Conservation (phyloP, 2,113 vertebrate genomes). For the Mystacornis crossleyi region DNA sequence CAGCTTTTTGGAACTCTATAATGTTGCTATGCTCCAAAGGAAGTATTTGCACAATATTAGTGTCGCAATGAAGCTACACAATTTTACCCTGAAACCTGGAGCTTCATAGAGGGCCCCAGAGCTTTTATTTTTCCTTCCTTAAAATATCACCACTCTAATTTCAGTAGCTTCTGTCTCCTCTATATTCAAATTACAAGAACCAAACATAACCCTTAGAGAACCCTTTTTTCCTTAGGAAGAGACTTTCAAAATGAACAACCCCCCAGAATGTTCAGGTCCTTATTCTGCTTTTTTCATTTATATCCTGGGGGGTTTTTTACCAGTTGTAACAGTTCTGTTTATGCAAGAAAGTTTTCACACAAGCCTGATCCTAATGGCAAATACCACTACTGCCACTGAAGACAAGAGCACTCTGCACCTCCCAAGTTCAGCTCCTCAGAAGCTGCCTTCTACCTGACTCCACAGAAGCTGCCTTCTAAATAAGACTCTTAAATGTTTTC, state of each 20-base stretch:
- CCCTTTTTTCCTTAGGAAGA: not conserved
- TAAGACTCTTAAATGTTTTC: not conserved
- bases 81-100: conserved; percentile 15
- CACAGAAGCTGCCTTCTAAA: not conserved
- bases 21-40: not conserved
- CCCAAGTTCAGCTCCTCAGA: not conserved
- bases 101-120: not conserved
- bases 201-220: not conserved
- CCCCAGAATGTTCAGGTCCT: not conserved
- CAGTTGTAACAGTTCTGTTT: not conserved
- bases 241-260: not conserved
- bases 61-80: not conserved
- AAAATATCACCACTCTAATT: conserved; percentile 31
- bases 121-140: conserved; percentile 47
- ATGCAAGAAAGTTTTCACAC: not conserved
- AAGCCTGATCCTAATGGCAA: not conserved
- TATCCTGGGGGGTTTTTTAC: not conserved
- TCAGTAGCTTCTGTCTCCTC: conserved; percentile 46
- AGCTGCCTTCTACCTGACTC: not conserved
- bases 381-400: not conserved
- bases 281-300: not conserved
- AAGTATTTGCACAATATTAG: not conserved
- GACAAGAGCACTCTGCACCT: not conserved
- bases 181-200: conserved; percentile 34
- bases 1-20: not conserved